phyloP scores from a whole-genome alignment of 2,113 vertebrate species.

The Cyphomyrus plagiostoma region DNA sequence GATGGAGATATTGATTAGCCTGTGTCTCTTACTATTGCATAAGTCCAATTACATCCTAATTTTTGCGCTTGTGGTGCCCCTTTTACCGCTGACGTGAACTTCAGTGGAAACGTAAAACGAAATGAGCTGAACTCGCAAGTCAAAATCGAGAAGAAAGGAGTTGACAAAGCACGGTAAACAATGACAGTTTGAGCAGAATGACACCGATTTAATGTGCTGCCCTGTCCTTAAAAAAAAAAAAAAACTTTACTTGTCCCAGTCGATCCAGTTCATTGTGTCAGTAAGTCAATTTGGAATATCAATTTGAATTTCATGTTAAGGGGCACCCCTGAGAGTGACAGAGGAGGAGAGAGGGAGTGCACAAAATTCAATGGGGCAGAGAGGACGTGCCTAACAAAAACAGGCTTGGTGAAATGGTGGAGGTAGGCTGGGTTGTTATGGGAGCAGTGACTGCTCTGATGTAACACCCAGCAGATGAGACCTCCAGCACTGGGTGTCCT shows the following conservation, averaged over 20 bases:
- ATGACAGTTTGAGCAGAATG: background rate
- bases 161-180: background rate
- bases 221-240: background rate
- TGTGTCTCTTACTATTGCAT: background rate
- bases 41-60: slow-evolving; percentile 11
- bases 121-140: background rate
- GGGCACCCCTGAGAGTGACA: background rate
- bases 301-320: slow-evolving; percentile 9
- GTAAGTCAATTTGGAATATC: background rate
- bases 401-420: slow-evolving; percentile 27
- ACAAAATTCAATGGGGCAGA: background rate
- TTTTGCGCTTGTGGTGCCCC: background rate
- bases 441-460: slow-evolving; percentile 33
- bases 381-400: background rate
- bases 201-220: background rate
- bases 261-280: background rate
- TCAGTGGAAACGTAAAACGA: background rate
- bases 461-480: slow-evolving; percentile 37
- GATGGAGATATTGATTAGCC: slow-evolving; percentile 15
- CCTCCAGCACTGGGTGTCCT: slow-evolving; percentile 25
- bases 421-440: slow-evolving; percentile 46
- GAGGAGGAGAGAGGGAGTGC: background rate
- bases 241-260: background rate
- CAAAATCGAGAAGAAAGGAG: background rate
- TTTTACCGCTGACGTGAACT: slow-evolving; percentile 6